phyloP scores from a whole-genome alignment of 1,140 invertebrate species.

The Bombus picipes region DNA sequence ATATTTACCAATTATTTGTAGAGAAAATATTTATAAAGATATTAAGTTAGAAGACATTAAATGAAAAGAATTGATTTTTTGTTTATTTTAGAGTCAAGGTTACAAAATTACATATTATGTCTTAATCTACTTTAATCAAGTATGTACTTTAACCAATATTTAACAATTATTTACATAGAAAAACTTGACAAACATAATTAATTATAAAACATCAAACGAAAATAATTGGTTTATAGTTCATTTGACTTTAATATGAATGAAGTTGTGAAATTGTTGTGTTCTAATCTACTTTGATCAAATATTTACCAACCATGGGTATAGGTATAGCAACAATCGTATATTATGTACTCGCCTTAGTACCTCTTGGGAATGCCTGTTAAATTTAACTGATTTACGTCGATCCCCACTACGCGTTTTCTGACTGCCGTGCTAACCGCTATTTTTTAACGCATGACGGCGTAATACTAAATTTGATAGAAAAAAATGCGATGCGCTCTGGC shows the following conservation, averaged over 20 bases:
- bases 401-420: neutral
- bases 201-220: neutral
- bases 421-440: neutral
- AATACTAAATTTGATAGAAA: conserved; percentile 21
- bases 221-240: neutral
- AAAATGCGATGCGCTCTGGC: conserved; percentile 30
- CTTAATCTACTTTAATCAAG: no score
- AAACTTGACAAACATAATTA: no score
- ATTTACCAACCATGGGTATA: neutral
- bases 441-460: neutral
- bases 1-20: no score
- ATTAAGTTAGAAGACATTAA: no score
- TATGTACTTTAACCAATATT: no score
- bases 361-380: conserved; percentile 35
- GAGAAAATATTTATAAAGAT: no score
- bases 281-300: neutral
- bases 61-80: no score
- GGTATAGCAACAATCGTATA: neutral
- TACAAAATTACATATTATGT: no score
- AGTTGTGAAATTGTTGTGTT: neutral
- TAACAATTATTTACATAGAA: no score
- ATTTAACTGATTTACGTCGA: conserved; percentile 13
- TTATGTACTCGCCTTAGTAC: conserved; percentile 30
- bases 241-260: neutral
- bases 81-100: no score